Base-by-base conservation (phyloP, 2,113 vertebrate species). In the Acanthochromis polyacanthus region DNA sequence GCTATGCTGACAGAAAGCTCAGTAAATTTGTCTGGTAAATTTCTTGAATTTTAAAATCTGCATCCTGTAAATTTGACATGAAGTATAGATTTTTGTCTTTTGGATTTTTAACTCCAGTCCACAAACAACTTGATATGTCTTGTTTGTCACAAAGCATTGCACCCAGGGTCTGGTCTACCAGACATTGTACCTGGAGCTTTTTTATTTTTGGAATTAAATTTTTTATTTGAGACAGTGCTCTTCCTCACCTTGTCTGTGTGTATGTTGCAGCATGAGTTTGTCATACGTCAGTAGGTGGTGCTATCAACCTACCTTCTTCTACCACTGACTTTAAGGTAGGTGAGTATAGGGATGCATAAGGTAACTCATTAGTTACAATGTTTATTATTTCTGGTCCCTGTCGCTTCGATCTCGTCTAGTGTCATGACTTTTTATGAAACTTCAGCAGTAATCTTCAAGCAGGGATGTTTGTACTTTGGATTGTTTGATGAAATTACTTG, bases 101-200 rank as follows among this genome's bases (percentile, higher is more conserved):
- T 30, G 8, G 6, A 1, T 71, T 77, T 30, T 28, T 11, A 4
- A 71, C 10, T 58, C 38, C 20, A 50, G 65, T 16, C 10, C 5
- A 22, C 2, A 11, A 20, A 62, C 70, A 81, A 61, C 59, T 66
- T 79, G 74, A 75, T 77, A 51, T 15, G 0, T 57, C 0, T 12
- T 63, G 52, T 87, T 63, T 85, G 56, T 81, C 58, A 46, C 78
- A 16, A 93, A 96, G 96, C 96, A 96, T 97, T 97, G 96, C 96
- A 98, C 97, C 96, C 96, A 97, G 97, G 66, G 95, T 98, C 96
- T 97, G 96, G 83, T 71, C 69, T 56, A 43, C 83, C 95, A 96
- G 96, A 97, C 95, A 96, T 94, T 95, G 95, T 95, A 98, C 96
- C 97, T 97, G 97, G 96, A 82, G 97, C 96, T 95, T 94, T 87